Evolutionary conservation across 2,888 invertebrate genomes (phyloP).

Genomic region (Tachina fera): DNA sequence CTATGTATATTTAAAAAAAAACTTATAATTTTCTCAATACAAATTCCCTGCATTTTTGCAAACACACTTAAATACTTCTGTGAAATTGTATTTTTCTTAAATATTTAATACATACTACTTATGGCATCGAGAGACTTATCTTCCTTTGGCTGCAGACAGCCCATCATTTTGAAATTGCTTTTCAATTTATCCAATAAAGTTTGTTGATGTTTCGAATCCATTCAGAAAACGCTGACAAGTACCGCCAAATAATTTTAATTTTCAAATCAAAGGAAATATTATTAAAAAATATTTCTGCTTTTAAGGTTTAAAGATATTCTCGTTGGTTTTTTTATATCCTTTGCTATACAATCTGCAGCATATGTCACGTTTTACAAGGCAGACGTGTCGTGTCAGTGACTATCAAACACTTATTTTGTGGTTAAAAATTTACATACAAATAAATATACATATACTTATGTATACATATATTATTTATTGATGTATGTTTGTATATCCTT

Average conservation of each 20-base stretch:
- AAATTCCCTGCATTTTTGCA: too few species aligned
- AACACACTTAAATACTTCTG: not conserved
- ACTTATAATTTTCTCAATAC: too few species aligned
- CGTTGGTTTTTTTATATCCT: not conserved
- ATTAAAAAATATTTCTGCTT: not conserved
- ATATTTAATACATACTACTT: conserved; percentile 58
- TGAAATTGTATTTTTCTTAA: not conserved
- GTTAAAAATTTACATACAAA: not conserved
- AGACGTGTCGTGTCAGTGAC: conserved; percentile 22
- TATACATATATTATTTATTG: not conserved
- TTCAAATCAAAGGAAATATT: not conserved
- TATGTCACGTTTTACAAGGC: conserved; percentile 27
- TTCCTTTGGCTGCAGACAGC: conserved; percentile 73
- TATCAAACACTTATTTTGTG: not conserved
- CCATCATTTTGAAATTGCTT: conserved; percentile 76
- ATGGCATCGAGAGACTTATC: conserved; percentile 60
- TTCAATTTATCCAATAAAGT: conserved; percentile 74
- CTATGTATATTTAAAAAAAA: too few species aligned
- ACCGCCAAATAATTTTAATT: not conserved
- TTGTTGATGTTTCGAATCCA: conserved; percentile 74
- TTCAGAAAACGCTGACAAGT: conserved; percentile 42
- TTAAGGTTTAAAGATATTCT: not conserved
- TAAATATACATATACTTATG: not conserved
- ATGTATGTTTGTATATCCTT: not conserved
- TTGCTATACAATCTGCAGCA: not conserved